phyloP scores from a whole-genome alignment of 2,113 vertebrate genomes.

The Fukomys damarensis region DNA sequence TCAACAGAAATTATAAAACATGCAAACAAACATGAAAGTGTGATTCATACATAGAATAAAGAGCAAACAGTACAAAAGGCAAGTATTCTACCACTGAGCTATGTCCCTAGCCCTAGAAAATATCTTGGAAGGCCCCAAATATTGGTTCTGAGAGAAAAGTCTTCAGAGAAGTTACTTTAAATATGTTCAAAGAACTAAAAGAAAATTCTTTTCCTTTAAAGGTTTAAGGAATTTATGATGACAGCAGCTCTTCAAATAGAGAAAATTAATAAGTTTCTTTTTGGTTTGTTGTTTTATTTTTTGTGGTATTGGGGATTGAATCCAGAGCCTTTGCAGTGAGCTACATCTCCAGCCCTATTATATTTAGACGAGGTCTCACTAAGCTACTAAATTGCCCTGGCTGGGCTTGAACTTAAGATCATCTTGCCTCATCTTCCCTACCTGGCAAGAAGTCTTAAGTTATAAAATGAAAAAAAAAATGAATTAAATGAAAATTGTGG shows the following conservation, averaged over 20 bases:
- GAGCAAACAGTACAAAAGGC: neutral
- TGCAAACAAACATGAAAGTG: neutral
- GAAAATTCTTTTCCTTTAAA: conserved; percentile 16
- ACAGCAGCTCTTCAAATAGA: neutral
- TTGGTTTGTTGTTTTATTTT: neutral
- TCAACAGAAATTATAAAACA: neutral
- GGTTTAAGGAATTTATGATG: neutral
- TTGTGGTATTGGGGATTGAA: neutral
- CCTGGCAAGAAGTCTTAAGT: neutral
- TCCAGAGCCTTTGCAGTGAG: too few species aligned
- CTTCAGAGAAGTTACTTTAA: neutral
- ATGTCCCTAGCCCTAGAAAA: neutral
- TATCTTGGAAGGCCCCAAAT: neutral
- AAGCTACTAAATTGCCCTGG: neutral
- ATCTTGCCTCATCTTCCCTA: neutral
- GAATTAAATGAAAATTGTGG: neutral
- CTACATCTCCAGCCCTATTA: neutral
- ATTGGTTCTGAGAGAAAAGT: conserved; percentile 3
- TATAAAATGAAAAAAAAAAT: neutral
- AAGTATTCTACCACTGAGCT: neutral
- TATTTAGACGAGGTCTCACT: neutral
- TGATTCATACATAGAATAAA: neutral
- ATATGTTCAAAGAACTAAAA: conserved; percentile 16
- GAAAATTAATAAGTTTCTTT: neutral
- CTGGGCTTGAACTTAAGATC: neutral